phyloP scores from a whole-genome alignment of 2,113 vertebrate genomes.

The Grammomys dolichurus region DNA sequence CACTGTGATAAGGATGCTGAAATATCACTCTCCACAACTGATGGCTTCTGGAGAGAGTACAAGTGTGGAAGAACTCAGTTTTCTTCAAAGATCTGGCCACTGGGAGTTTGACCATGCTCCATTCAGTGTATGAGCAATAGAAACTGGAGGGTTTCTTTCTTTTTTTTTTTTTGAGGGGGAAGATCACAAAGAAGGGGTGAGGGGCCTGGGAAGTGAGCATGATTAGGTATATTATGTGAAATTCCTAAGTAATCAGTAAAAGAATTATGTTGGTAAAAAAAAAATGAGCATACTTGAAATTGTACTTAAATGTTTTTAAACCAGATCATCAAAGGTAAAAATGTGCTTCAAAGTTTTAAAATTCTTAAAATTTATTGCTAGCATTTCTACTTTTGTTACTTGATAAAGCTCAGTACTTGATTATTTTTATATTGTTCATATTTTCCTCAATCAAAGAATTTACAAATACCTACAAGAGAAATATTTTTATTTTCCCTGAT shows the following conservation, averaged over 20 bases:
- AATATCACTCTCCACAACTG: not conserved
- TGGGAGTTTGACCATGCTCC: not conserved
- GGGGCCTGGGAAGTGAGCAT: not conserved
- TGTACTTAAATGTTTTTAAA: not conserved
- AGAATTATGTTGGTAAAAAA: not conserved
- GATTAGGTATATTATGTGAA: not conserved
- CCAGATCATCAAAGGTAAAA: not conserved
- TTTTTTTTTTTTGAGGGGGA: not conserved
- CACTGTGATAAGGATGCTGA: not conserved
- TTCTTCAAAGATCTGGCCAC: not conserved
- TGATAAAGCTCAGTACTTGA: slow-evolving; percentile 46
- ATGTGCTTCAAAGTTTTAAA: slow-evolving; percentile 56
- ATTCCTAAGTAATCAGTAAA: not conserved
- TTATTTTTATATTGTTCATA: slow-evolving; percentile 74
- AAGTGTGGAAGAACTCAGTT: not conserved
- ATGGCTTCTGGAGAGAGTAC: not conserved
- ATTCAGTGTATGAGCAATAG: not conserved
- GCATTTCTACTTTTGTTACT: slow-evolving; percentile 66
- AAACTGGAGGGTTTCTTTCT: not conserved
- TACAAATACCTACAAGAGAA: slow-evolving; percentile 75
- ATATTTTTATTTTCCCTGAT: slow-evolving; percentile 67
- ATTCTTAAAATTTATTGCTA: slow-evolving; percentile 41
- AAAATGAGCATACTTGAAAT: slow-evolving; percentile 46
- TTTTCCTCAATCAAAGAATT: slow-evolving; percentile 59
- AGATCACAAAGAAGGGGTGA: not conserved